phyloP scores from a whole-genome alignment of 2,888 invertebrate genomes.

The Pteria penguin region DNA sequence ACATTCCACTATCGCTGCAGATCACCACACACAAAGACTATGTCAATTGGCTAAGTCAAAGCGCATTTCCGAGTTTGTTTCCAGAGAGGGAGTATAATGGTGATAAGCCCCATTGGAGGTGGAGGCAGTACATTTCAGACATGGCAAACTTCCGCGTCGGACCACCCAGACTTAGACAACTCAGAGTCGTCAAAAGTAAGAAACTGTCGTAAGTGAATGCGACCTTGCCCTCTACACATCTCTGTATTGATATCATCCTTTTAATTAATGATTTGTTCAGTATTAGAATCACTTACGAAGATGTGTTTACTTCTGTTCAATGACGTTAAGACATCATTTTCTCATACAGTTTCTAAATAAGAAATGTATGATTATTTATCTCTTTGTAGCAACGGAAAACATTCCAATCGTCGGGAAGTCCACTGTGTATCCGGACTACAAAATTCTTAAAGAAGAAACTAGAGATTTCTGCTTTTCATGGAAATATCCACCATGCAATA shows the following conservation, averaged over 20 bases:
- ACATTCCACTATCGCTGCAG: no score
- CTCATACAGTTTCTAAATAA: no score
- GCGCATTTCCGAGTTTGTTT: conserved; percentile 56
- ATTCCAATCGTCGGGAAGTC: conserved; percentile 45
- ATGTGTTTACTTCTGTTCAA: no score
- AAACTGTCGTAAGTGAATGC: no score
- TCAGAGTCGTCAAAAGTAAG: conserved; percentile 45
- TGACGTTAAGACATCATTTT: no score
- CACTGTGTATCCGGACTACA: conserved; percentile 51
- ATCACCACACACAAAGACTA: conserved; percentile 50
- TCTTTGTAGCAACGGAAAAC: background rate
- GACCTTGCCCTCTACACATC: no score
- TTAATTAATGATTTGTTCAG: no score
- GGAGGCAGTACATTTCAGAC: conserved; percentile 49
- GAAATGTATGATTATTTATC: background rate
- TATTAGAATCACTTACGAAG: no score
- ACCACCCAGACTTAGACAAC: conserved; percentile 55
- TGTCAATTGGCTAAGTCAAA: conserved; percentile 56
- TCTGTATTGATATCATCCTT: no score
- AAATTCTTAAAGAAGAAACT: conserved; percentile 49
- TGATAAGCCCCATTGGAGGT: conserved; percentile 52
- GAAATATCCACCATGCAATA: conserved; percentile 46
- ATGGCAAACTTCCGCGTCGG: conserved; percentile 46
- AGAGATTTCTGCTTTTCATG: conserved; percentile 55
- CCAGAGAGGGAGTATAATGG: conserved; percentile 55